These are phyloP conservation scores for Zaprionus gabonicus DNA, from an alignment of 1,140 invertebrate species.

Conservation along the genomic window DNA sequence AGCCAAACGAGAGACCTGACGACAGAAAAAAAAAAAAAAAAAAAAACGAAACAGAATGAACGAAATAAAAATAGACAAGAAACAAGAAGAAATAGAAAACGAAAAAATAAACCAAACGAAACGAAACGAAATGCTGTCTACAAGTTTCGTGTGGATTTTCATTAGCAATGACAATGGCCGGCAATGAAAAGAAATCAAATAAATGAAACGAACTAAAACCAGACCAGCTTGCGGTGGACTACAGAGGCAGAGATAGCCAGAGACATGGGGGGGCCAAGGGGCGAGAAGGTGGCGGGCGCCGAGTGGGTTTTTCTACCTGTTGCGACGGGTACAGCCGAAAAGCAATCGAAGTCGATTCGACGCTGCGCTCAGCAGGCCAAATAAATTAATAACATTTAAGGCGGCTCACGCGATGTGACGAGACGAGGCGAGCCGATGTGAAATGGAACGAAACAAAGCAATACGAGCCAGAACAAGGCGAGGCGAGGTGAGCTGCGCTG, in stretches of 20 bases:
- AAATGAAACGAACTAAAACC: conserved; percentile 44
- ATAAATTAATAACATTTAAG: conserved; percentile 79
- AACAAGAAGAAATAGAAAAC: conserved; percentile 9
- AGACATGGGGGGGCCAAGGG: background rate
- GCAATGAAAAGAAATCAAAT: conserved; percentile 62
- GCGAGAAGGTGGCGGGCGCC: background rate
- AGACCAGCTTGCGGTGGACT: background rate
- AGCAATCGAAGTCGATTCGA: conserved; percentile 76
- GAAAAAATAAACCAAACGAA: conserved; percentile 8
- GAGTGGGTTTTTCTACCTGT: conserved; percentile 53
- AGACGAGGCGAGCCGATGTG: conserved; percentile 26
- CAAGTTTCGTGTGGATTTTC: conserved; percentile 76
- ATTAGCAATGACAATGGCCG: conserved; percentile 59
- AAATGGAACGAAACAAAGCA: background rate
- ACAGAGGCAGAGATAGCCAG: conserved; percentile 6
- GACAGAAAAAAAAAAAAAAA: background rate
- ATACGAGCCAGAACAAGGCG: conserved; percentile 1
- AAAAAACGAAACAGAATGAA: background rate
- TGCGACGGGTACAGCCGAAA: conserved; percentile 45
- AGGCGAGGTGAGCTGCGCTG: conserved; percentile 20
- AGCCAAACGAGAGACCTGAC: background rate
- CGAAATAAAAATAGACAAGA: conserved; percentile 8
- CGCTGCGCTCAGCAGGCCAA: conserved; percentile 58
- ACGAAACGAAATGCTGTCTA: conserved; percentile 46
- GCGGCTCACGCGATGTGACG: conserved; percentile 64